These are phyloP conservation scores for Spisula solida DNA, from an alignment of 2,888 invertebrate species.

Conservation along the genomic window DNA sequence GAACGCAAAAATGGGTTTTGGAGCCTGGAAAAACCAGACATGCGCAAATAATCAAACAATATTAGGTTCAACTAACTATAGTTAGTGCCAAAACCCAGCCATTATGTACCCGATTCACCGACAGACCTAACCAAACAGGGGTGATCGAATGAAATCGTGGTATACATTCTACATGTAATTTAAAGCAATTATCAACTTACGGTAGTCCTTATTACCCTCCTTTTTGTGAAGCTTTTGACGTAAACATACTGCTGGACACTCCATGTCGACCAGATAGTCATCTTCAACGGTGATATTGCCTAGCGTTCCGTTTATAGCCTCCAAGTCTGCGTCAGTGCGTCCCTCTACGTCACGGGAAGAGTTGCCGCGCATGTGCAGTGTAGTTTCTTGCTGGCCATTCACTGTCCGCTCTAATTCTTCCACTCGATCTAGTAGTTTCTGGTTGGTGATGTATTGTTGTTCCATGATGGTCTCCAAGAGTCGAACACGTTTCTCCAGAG, in stretches of 20 bases:
- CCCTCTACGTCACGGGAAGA: not conserved
- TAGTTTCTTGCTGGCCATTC: not conserved
- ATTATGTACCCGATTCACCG: too few species aligned
- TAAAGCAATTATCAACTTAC: not conserved
- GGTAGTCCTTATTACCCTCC: too few species aligned
- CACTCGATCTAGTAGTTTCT: not conserved
- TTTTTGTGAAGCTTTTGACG: not conserved
- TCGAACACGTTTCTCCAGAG: not conserved
- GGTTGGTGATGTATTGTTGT: not conserved
- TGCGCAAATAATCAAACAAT: too few species aligned
- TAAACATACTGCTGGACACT: not conserved
- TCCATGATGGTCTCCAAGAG: not conserved
- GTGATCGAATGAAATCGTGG: too few species aligned
- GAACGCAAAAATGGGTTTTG: too few species aligned
- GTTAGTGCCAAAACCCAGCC: too few species aligned
- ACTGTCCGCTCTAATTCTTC: not conserved
- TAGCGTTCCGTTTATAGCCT: not conserved
- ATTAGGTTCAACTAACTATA: too few species aligned
- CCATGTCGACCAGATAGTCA: constrained; percentile 3
- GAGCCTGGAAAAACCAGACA: too few species aligned
- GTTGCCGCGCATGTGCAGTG: not conserved
- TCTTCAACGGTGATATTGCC: not conserved
- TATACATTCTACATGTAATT: not conserved
- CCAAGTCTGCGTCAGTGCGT: not conserved
- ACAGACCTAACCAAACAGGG: too few species aligned